phyloP scores from a whole-genome alignment of 1,140 invertebrate genomes.

The Akabosia matsudoensis region DNA sequence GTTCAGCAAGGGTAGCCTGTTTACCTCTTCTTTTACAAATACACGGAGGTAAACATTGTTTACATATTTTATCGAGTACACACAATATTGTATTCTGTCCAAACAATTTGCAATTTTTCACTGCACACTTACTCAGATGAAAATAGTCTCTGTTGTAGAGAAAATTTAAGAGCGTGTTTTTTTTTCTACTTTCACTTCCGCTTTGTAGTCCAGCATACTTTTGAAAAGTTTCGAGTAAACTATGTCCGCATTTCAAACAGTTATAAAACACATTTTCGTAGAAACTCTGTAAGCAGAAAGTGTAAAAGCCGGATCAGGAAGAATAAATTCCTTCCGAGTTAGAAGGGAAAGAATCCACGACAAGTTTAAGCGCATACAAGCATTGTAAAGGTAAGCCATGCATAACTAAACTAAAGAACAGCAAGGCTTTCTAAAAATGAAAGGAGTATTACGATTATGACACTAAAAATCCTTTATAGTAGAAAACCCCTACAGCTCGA shows the following conservation, averaged over 20 bases:
- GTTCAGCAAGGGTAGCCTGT: too few species aligned
- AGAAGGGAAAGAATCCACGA: background rate
- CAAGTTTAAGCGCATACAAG: background rate
- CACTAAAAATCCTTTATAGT: background rate
- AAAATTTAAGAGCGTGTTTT: background rate
- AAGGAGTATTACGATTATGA: constrained; percentile 22
- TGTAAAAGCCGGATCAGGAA: constrained; percentile 24
- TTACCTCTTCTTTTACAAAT: too few species aligned
- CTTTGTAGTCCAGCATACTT: too few species aligned
- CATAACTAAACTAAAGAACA: constrained; percentile 18
- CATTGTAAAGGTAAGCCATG: constrained; percentile 20
- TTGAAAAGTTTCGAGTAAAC: too few species aligned
- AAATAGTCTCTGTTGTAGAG: background rate
- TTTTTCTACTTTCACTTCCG: background rate
- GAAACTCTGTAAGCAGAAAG: background rate
- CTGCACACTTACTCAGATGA: background rate
- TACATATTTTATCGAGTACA: too few species aligned
- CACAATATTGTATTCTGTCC: too few species aligned
- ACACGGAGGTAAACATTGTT: too few species aligned
- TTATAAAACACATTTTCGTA: too few species aligned
- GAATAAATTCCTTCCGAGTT: constrained; percentile 13
- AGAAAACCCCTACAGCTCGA: background rate
- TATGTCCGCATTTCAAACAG: too few species aligned
- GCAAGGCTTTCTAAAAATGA: constrained; percentile 13
- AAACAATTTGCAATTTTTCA: background rate